Percentiles rank a stretch among this genome's conserved stretches.
phyloP scores from a whole-genome alignment of 1,140 invertebrate species.

The Bilobella aurantiaca region DNA sequence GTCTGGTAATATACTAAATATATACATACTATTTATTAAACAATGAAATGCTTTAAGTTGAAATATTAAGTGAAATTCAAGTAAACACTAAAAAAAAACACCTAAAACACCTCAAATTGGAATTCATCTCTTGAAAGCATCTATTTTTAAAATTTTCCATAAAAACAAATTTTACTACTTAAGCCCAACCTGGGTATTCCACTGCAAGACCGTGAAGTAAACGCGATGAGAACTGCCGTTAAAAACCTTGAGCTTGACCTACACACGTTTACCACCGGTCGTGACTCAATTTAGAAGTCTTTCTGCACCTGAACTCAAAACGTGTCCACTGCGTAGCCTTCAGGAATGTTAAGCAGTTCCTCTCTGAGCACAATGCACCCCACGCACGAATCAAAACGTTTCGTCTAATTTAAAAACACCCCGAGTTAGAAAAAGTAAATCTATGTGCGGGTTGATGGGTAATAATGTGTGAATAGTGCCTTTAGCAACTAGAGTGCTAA shows the following conservation, averaged over 20 bases:
- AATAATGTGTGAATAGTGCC: too few species aligned
- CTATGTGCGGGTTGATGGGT: too few species aligned
- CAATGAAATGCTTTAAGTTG: too few species aligned
- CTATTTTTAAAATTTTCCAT: neutral
- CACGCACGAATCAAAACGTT: too few species aligned
- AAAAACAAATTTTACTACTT: neutral
- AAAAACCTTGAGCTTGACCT: neutral
- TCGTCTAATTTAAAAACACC: too few species aligned
- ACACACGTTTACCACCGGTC: neutral
- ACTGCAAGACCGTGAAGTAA: conserved; percentile 15
- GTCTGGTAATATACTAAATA: too few species aligned
- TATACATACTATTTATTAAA: too few species aligned
- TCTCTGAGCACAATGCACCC: neutral
- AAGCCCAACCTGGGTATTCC: conserved; percentile 22
- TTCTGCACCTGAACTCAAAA: neutral
- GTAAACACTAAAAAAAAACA: too few species aligned
- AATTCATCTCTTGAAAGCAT: neutral
- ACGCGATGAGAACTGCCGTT: neutral
- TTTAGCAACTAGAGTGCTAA: too few species aligned
- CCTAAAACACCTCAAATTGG: too few species aligned
- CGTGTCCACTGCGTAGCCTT: neutral
- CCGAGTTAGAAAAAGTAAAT: too few species aligned
- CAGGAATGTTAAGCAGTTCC: neutral
- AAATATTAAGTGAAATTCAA: too few species aligned
- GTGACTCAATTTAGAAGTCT: neutral